Base-by-base conservation (phyloP, 2,113 vertebrate genomes). In the Perca flavescens region DNA sequence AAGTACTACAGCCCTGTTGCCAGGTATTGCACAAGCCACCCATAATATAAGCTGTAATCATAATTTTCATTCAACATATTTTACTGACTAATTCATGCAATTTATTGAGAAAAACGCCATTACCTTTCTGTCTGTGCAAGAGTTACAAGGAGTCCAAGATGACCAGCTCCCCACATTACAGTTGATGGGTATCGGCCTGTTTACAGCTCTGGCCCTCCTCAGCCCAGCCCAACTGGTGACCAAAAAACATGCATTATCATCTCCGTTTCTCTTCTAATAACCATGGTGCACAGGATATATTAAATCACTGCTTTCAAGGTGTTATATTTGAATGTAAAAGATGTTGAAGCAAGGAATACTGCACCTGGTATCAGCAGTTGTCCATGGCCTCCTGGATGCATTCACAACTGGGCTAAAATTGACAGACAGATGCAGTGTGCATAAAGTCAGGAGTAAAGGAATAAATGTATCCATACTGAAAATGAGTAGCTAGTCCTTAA, bases 121-220 rank as follows among this genome's bases (percentile, higher is more conserved):
- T 64, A 99, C 98, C 96, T 91, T 96, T 90, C 86, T 95, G 34
- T 95, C 91, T 86, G 96, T 96, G 89, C 98, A 99, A 58, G 96
- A 89, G 78, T 95, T 92, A 88, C 98, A 99, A 0, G 93, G 83
- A 2, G 96, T 97, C 98, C 98, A 99, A 46, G 89, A 57, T 5
- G 97, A 96, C 98, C 98, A 99, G 46, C 64, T 86, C 69, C 94
- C 93, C 83, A 97, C 83, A 69, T 71, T 93, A 81, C 98, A 99
- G 92, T 95, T 34, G 1, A 96, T 88, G 0, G 97, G 94, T 83
- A 6, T 47, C 0, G 90, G 91, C 16, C 43, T 85, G 56, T 77
- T 60, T 40, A 83, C 83, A 65, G 75, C 80, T 89, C 94, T 91
- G 63, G 79, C n/a, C n/a, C 25, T 85, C 76, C 95, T 93, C 0